Base-by-base conservation (phyloP, 2,113 vertebrate species). In the Gopherus evgoodei region DNA sequence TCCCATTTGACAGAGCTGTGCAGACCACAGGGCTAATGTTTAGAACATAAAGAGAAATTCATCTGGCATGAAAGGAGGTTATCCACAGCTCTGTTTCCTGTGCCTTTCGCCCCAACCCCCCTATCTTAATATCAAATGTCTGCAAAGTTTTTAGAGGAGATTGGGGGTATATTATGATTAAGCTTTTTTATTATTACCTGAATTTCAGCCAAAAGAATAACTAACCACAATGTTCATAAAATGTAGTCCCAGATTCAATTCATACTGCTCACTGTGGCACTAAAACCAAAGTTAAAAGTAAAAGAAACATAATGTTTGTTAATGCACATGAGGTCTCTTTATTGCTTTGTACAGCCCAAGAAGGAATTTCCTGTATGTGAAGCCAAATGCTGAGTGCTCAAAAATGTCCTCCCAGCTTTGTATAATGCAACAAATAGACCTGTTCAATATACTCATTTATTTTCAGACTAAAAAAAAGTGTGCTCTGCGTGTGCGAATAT, bases 311-410 rank as follows among this genome's bases (percentile, higher is more conserved):
- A 94, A 86, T 5, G 8, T 3, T 42, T 24, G 9, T 56, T 53
- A 54, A 53, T 31, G 6, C 24, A 88, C 10, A 38, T 24, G n/a
- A 90, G 49, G 8, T 62, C 69, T 80, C 56, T 81, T 52, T 79
- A 47, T 24, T 83, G 38, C 16, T 92, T 80, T 82, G 3, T 50
- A 83, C 22, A 90, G 38, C 1, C 31, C 8, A 84, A 90, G 82
- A 59, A 93, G 42, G 49, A 72, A 89, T 89, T 83, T 89, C 72
- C 78, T 91, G 31, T 6, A 25, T 0, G 0, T 52, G 42, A 91
- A 95, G 53, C 25, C 53, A 93, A 88, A 91, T 11, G 8, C 59
- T 93, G 95, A 87, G 78, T 85, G 87, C 50, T 78, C 91, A 42
- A 42, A 88, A 94, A 82, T 57, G 38, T 1, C 0, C 38, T 91